phyloP scores from a whole-genome alignment of 1,140 invertebrate genomes.

The Drosophila lowei region DNA sequence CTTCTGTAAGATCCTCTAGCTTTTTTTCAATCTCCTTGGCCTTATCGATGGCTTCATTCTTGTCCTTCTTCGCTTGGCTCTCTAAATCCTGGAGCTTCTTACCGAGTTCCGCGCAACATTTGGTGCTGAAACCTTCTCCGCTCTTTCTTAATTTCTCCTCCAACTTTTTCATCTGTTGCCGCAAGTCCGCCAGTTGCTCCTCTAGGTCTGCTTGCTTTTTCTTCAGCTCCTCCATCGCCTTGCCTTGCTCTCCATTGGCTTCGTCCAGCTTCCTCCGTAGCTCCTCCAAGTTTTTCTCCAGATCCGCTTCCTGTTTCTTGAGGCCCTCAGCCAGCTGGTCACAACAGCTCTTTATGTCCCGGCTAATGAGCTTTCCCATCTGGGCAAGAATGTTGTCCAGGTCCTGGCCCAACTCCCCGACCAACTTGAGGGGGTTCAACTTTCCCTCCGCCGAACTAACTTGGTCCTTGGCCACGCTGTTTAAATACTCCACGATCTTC shows the following conservation, averaged over 20 bases:
- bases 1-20: conserved; percentile 9
- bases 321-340: conserved; percentile 11
- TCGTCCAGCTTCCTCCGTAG: not conserved
- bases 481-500: conserved; percentile 17
- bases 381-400: conserved; percentile 26
- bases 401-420: conserved; percentile 37
- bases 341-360: conserved; percentile 35
- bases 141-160: conserved; percentile 2
- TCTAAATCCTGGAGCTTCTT: not conserved
- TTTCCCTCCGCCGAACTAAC: not conserved
- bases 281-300: not conserved
- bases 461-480: not conserved
- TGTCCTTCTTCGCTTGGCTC: not conserved
- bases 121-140: too few relatives aligned
- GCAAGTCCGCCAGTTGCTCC: conserved; percentile 7
- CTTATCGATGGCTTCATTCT: not conserved
- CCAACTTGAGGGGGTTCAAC: not conserved
- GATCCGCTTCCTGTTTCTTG: conserved; percentile 13
- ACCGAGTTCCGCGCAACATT: conserved; percentile 28
- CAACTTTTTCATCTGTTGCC: conserved; percentile 4
- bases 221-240: not conserved
- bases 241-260: not conserved
- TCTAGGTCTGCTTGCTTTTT: conserved; percentile 3
- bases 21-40: not conserved
- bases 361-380: conserved; percentile 7